phyloP scores from a whole-genome alignment of 2,797 vertebrate genomes.

The Onychomys arenicola region DNA sequence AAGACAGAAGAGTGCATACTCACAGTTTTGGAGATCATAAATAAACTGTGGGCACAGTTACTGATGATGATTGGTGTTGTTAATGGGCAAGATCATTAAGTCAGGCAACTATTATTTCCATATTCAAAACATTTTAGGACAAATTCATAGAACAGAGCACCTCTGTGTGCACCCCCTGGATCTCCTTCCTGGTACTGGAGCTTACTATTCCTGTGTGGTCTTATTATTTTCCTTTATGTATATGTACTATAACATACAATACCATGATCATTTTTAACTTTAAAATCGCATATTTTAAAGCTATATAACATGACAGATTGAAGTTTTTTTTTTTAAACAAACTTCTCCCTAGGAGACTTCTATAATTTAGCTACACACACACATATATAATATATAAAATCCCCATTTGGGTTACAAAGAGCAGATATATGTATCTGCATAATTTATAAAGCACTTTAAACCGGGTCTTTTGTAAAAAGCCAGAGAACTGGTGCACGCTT shows the following conservation, averaged over 20 bases:
- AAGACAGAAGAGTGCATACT: neutral
- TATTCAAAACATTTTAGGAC: neutral
- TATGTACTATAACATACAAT: neutral
- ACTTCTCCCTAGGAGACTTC: neutral
- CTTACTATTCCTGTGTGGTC: neutral
- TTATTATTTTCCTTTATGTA: neutral
- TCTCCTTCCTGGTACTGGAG: neutral
- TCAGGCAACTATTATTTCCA: neutral
- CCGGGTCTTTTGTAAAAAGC: neutral
- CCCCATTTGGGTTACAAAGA: neutral
- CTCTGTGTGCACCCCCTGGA: neutral
- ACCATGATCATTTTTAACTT: neutral
- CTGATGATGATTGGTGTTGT: neutral
- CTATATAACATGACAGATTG: neutral
- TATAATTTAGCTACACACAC: neutral
- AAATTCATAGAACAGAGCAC: neutral
- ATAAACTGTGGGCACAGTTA: neutral
- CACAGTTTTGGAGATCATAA: neutral
- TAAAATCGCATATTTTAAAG: neutral
- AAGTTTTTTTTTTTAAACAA: conserved; percentile 2
- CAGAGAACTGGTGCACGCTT: neutral
- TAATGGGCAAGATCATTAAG: neutral
- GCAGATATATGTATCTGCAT: neutral
- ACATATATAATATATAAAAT: neutral
- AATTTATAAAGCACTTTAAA: conserved; percentile 28